These are phyloP conservation scores for Antheraea yamamai DNA, from an alignment of 2,888 invertebrate species.

Conservation along the genomic window DNA sequence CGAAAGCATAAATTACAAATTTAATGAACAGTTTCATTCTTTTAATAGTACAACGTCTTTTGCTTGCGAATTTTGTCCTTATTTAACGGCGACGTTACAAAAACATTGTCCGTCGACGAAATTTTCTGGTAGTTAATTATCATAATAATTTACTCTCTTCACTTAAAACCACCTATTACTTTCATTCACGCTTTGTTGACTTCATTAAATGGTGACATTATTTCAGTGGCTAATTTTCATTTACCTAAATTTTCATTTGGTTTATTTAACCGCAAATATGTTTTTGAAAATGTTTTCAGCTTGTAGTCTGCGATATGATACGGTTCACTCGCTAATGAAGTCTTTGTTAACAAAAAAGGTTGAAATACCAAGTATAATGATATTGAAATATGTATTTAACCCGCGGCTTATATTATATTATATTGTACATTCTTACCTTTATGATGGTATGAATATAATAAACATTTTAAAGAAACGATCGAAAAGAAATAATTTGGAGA, in stretches of 20 bases:
- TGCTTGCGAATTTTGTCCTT: conserved; percentile 40
- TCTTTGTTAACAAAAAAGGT: not conserved
- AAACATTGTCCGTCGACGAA: conserved; percentile 59
- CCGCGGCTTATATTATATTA: too few relatives aligned
- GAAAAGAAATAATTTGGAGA: not conserved
- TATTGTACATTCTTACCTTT: not conserved
- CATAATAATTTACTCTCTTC: conserved; percentile 32
- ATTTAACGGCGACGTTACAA: conserved; percentile 54
- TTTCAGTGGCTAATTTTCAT: conserved; percentile 32
- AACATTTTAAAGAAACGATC: not conserved
- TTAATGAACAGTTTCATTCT: conserved; percentile 49
- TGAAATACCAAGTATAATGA: not conserved
- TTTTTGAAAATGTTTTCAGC: not conserved
- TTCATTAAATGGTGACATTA: conserved; percentile 32
- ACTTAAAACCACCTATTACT: conserved; percentile 30
- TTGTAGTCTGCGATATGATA: not conserved
- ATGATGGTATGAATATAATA: not conserved
- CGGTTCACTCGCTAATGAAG: too few relatives aligned
- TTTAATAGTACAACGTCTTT: conserved; percentile 36
- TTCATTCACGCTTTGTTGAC: conserved; percentile 33
- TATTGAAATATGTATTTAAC: not conserved
- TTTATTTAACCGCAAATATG: not conserved
- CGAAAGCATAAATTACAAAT: conserved; percentile 57
- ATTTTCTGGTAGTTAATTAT: conserved; percentile 47
- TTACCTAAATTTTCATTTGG: conserved; percentile 25